Percentiles rank a stretch among this genome's conserved stretches.
phyloP scores from a whole-genome alignment of 2,888 invertebrate species.

The Trissonchulus sp. region DNA sequence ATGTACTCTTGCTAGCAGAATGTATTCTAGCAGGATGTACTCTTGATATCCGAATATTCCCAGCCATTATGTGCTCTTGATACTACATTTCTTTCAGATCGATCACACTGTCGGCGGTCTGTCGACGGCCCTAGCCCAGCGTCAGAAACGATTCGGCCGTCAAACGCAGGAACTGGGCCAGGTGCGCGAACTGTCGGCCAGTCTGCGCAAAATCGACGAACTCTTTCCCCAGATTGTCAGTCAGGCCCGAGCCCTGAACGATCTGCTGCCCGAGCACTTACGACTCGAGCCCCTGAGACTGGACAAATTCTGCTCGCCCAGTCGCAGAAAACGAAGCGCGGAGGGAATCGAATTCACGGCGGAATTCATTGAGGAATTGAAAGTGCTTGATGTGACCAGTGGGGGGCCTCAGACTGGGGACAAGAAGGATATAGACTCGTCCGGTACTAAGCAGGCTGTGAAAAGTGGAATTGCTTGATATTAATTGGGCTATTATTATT shows the following conservation, averaged over 20 bases:
- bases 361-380: not conserved
- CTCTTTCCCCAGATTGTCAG: not conserved
- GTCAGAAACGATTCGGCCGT: constrained; percentile 18
- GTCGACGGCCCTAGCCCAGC: constrained; percentile 17
- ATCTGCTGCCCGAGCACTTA: not conserved
- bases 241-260: not conserved
- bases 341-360: too few relatives aligned
- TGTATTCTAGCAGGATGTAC: too few relatives aligned
- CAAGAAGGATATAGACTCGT: constrained; percentile 26
- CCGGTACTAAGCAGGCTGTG: too few relatives aligned
- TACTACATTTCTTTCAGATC: constrained; percentile 30
- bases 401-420: not conserved
- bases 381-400: not conserved
- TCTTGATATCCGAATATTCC: too few relatives aligned
- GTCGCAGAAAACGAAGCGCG: too few relatives aligned
- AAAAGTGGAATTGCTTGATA: too few relatives aligned
- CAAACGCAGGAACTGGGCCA: not conserved
- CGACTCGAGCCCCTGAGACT: constrained; percentile 19
- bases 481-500: too few relatives aligned
- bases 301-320: not conserved
- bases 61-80: too few relatives aligned
- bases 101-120: constrained; percentile 23
- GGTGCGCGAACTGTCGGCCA: constrained; percentile 14
- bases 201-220: constrained; percentile 19
- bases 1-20: too few relatives aligned